Evolutionary conservation across 2,888 invertebrate species (phyloP).

Genomic region (Norana najaformis): DNA sequence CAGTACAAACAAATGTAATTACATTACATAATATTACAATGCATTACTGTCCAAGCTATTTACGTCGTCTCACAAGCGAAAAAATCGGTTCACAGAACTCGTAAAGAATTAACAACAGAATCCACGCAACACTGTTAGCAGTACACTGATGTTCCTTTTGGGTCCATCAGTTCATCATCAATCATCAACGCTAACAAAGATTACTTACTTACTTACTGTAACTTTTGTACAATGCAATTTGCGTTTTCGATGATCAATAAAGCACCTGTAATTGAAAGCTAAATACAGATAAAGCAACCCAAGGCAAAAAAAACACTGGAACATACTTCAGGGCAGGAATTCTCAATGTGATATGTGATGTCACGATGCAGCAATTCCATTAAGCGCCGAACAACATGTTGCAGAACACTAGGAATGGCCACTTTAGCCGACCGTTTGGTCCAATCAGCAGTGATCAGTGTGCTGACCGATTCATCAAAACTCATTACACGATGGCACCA

Average conservation of each 20-base stretch:
- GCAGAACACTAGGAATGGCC: not conserved
- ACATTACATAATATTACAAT: too few relatives aligned
- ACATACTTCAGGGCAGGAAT: not conserved
- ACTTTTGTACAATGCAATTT: not conserved
- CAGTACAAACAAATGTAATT: too few relatives aligned
- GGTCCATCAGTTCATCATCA: too few relatives aligned
- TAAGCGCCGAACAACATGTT: not conserved
- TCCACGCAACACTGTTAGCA: too few relatives aligned
- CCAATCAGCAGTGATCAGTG: not conserved
- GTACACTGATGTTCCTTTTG: too few relatives aligned
- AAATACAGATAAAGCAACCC: not conserved
- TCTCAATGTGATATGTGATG: not conserved
- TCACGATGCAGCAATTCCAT: not conserved
- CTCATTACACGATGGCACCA: not conserved
- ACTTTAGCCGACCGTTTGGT: not conserved
- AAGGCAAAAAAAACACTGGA: not conserved
- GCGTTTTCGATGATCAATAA: not conserved
- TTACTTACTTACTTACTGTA: not conserved
- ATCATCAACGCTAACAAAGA: too few relatives aligned
- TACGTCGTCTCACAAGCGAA: too few relatives aligned
- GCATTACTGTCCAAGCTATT: too few relatives aligned
- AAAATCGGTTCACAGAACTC: too few relatives aligned
- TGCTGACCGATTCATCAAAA: not conserved
- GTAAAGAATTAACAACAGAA: too few relatives aligned
- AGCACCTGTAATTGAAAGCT: not conserved